These are phyloP conservation scores for Andrena minutula DNA, from an alignment of 2,888 invertebrate species.

Conservation along the genomic window DNA sequence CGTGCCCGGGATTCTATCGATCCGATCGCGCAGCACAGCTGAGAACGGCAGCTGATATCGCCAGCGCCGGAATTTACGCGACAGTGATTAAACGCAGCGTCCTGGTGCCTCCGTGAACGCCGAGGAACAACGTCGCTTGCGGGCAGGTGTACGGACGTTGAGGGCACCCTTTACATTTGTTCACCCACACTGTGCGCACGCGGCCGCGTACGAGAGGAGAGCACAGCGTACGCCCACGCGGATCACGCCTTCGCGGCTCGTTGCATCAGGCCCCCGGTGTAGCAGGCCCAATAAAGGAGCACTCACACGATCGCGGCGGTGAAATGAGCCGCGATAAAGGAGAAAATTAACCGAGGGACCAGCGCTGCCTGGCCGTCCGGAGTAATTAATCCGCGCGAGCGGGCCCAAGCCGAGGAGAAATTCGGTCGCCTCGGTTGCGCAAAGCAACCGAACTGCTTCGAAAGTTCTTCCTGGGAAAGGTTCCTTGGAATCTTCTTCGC, in stretches of 20 bases:
- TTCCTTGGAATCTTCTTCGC: no score
- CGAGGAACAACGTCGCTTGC: neutral
- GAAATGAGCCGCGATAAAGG: conserved; percentile 36
- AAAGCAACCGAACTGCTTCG: neutral
- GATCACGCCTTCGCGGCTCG: conserved; percentile 68
- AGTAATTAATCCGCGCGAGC: conserved; percentile 33
- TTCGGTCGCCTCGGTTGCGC: conserved; percentile 18
- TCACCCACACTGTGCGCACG: conserved; percentile 51
- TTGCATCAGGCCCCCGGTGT: conserved; percentile 70
- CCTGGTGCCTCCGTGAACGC: neutral
- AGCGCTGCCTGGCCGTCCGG: neutral
- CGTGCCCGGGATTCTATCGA: conserved; percentile 23
- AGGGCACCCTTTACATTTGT: conserved; percentile 71
- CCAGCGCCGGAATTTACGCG: conserved; percentile 34
- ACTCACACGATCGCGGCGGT: conserved; percentile 52
- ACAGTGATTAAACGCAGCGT: conserved; percentile 25
- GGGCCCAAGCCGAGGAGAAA: conserved; percentile 31
- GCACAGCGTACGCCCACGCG: conserved; percentile 64
- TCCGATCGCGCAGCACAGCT: neutral
- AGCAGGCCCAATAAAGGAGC: conserved; percentile 74
- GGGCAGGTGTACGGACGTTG: conserved; percentile 65
- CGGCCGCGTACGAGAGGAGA: conserved; percentile 38
- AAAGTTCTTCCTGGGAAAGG: neutral
- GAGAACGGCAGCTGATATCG: conserved; percentile 31
- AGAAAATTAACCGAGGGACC: conserved; percentile 40